Conservation (phyloP, 2,113 vertebrate species). For the Prunella fulvescens region DNA sequence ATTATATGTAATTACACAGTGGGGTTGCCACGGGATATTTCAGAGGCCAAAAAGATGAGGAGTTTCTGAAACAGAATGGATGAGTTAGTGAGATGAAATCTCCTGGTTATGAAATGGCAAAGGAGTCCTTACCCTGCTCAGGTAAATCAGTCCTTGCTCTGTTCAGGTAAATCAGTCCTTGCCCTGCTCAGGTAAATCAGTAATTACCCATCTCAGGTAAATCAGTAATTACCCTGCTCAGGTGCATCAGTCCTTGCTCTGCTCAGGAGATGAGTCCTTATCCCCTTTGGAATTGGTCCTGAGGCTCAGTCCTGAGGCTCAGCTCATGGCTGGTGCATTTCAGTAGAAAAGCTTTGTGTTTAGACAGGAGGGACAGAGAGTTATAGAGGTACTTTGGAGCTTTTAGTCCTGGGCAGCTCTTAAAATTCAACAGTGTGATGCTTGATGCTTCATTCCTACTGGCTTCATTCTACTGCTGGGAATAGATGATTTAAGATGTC, state of each 20-base stretch:
- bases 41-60: background rate
- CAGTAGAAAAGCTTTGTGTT: background rate
- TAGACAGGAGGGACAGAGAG: background rate
- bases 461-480: background rate
- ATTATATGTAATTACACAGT: background rate
- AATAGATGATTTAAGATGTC: background rate
- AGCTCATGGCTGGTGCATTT: background rate
- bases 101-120: background rate
- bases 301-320: background rate
- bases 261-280: background rate
- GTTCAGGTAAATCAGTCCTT: background rate
- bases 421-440: background rate
- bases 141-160: background rate
- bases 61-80: background rate
- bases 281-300: rapidly evolving
- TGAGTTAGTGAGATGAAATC: background rate
- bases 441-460: background rate
- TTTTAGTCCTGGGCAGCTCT: background rate
- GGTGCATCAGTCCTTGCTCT: rapidly evolving
- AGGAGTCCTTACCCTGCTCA: background rate
- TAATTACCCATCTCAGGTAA: no score
- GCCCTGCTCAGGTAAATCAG: background rate
- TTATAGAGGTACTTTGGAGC: background rate
- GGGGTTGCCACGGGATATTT: background rate
- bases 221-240: rapidly evolving